phyloP scores from a whole-genome alignment of 2,113 vertebrate species.

The Atherinomorus stipes region DNA sequence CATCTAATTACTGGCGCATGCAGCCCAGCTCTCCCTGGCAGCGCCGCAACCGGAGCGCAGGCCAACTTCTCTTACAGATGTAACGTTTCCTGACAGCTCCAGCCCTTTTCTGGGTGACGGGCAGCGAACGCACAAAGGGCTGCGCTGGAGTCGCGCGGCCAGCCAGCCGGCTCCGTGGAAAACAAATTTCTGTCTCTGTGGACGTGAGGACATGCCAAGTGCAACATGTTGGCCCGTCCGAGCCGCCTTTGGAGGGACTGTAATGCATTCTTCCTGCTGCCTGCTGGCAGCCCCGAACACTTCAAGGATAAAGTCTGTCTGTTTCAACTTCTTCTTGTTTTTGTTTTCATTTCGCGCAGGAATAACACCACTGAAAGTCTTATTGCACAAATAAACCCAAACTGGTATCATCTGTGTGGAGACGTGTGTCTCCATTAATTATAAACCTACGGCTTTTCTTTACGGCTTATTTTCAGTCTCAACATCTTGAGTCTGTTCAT shows the following conservation, averaged over 20 bases:
- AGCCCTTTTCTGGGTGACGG: constrained; percentile 30
- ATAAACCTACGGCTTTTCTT: too few species aligned
- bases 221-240: constrained; percentile 57
- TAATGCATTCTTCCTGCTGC: not conserved
- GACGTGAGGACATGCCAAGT: constrained; percentile 26
- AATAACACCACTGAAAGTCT: not conserved
- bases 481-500: too few species aligned
- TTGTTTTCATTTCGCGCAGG: not conserved
- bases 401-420: too few species aligned
- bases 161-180: not conserved
- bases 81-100: constrained; percentile 53
- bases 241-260: not conserved
- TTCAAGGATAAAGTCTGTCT: constrained; percentile 2
- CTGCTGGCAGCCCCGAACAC: not conserved
- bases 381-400: too few species aligned
- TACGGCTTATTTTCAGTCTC: too few species aligned
- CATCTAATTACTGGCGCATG: constrained; percentile 73
- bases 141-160: constrained; percentile 4
- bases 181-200: constrained; percentile 32
- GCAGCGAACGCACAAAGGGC: constrained; percentile 35
- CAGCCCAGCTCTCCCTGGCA: constrained; percentile 44
- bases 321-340: not conserved
- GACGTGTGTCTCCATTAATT: too few species aligned
- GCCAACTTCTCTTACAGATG: constrained; percentile 46
- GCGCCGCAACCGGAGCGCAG: constrained; percentile 3